Percentiles rank a stretch among this genome's conserved stretches.
Evolutionary conservation across 30 jellyfish, hydroid and myxozoan species (phyloP).

Genomic region (Hydractinia symbiolongicarpus): DNA sequence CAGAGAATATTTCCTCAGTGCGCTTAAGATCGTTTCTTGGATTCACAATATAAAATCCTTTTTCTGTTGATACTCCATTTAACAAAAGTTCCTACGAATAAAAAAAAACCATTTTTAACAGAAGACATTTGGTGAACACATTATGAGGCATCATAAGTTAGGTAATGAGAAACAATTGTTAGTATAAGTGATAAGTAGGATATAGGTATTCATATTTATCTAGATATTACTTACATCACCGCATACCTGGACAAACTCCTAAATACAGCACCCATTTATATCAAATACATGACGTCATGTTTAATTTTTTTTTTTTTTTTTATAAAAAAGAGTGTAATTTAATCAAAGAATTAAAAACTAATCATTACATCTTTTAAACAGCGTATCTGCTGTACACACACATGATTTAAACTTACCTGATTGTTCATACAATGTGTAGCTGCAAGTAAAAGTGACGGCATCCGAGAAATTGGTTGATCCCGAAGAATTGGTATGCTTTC

Average conservation of each 20-base stretch:
- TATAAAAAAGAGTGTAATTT: too few species aligned
- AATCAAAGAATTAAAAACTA: too few species aligned
- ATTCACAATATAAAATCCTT: conserved; percentile 56
- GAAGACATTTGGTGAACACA: neutral
- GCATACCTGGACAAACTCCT: too few species aligned
- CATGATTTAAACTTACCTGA: conserved; percentile 35
- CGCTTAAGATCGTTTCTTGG: conserved; percentile 87
- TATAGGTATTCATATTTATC: too few species aligned
- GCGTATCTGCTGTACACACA: too few species aligned
- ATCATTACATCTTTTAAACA: too few species aligned
- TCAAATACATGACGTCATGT: too few species aligned
- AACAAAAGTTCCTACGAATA: conserved; percentile 25
- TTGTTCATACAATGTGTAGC: conserved; percentile 31
- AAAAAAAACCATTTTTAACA: neutral
- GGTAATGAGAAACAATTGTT: neutral
- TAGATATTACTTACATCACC: too few species aligned
- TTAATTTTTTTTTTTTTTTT: too few species aligned
- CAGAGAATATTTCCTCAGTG: conserved; percentile 73
- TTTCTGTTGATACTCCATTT: conserved; percentile 47
- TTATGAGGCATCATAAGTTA: neutral
- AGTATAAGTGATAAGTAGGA: too few species aligned
- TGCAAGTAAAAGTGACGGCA: conserved; percentile 91
- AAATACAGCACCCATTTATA: too few species aligned
- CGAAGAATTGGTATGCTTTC: conserved; percentile 72
- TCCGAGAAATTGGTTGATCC: conserved; percentile 61